These are phyloP conservation scores for Hyles vespertilio DNA, from an alignment of 1,140 invertebrate species.

Conservation along the genomic window DNA sequence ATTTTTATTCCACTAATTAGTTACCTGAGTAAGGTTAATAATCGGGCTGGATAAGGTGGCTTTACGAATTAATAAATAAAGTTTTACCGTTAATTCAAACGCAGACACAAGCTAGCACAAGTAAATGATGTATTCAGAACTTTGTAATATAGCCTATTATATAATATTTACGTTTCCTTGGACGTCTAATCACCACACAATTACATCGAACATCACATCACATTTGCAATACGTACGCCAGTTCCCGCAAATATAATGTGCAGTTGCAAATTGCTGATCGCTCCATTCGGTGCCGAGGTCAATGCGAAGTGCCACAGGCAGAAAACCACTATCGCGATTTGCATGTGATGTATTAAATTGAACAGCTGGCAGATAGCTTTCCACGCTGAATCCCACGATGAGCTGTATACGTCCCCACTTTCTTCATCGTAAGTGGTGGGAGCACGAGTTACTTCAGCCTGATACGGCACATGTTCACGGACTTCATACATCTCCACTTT, in stretches of 20 bases:
- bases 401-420: slow-evolving; percentile 45
- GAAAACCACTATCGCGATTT: slow-evolving; percentile 62
- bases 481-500: slow-evolving; percentile 69
- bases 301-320: slow-evolving; percentile 63
- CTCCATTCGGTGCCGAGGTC: slow-evolving; percentile 48
- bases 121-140: too few relatives aligned
- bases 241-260: slow-evolving; percentile 70
- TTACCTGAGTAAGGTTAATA: too few relatives aligned
- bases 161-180: too few relatives aligned
- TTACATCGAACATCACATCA: not conserved
- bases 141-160: not conserved
- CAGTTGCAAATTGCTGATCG: slow-evolving; percentile 58
- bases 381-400: slow-evolving; percentile 60
- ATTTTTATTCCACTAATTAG: too few relatives aligned
- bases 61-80: too few relatives aligned
- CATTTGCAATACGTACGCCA: slow-evolving; percentile 49
- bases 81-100: too few relatives aligned
- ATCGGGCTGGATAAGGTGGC: too few relatives aligned
- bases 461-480: slow-evolving; percentile 65
- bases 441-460: slow-evolving; percentile 56
- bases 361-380: slow-evolving; percentile 56
- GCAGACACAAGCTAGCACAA: too few relatives aligned
- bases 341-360: slow-evolving; percentile 65
- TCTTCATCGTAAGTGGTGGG: slow-evolving; percentile 57
- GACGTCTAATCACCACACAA: not conserved